Conservation (phyloP, 2,113 vertebrate genomes). For the Muscicapa adusta region DNA sequence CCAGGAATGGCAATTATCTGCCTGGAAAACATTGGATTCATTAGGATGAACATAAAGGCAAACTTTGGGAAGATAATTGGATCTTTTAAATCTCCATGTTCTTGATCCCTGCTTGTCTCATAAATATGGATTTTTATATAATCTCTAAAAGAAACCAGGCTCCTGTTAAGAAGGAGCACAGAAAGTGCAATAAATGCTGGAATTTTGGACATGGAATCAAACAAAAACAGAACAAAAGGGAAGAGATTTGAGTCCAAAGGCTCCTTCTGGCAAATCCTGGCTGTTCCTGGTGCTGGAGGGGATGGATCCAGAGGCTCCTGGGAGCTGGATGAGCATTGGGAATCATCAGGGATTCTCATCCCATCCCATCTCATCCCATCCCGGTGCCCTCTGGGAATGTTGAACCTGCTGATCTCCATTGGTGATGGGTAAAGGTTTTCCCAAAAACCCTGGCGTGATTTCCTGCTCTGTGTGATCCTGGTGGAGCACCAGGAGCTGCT, state of each 20-base stretch:
- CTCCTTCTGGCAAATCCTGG: not conserved
- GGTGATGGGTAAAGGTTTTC: not conserved
- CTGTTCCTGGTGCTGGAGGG: not conserved
- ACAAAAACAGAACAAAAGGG: not conserved
- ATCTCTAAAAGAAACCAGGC: conserved; percentile 17
- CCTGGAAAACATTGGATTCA: conserved; percentile 65
- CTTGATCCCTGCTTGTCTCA: conserved; percentile 64
- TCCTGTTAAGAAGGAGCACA: conserved; percentile 20
- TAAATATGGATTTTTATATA: conserved; percentile 68
- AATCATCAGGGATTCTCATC: not conserved
- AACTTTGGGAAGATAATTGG: conserved; percentile 74
- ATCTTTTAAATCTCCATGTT: conserved; percentile 65
- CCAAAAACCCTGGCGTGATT: not conserved
- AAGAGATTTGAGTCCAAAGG: not conserved
- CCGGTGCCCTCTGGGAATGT: not conserved
- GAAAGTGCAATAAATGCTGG: not conserved
- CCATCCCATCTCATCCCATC: not conserved
- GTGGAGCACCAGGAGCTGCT: not conserved
- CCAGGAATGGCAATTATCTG: conserved; percentile 69
- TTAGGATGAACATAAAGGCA: conserved; percentile 70
- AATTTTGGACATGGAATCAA: not conserved
- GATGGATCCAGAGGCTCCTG: rapidly evolving
- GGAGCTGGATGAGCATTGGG: not conserved
- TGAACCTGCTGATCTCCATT: not conserved
- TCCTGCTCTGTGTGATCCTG: not conserved